Evolutionary conservation across 2,113 vertebrate species (phyloP).

Genomic region (Microcebus murinus): DNA sequence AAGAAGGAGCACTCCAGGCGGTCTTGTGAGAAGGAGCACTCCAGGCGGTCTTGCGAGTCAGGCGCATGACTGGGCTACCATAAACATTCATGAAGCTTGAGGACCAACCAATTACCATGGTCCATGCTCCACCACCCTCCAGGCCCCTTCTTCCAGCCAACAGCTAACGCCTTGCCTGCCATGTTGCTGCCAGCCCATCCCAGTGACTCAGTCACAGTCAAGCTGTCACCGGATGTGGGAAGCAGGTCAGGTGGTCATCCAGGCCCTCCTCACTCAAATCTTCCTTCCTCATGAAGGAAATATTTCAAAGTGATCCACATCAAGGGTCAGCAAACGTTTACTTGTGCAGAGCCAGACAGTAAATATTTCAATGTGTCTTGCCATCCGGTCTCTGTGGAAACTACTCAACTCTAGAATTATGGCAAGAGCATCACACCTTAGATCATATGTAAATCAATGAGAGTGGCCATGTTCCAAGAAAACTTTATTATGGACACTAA

Average conservation of each 20-base stretch:
- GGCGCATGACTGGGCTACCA: background rate
- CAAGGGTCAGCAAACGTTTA: background rate
- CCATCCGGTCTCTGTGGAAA: background rate
- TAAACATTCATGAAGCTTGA: background rate
- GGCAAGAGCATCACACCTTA: background rate
- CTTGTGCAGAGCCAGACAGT: background rate
- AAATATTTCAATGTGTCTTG: background rate
- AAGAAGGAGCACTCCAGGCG: background rate
- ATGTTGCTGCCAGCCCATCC: background rate
- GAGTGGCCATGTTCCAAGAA: background rate
- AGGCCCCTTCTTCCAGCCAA: background rate
- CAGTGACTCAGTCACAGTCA: background rate
- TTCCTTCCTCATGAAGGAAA: background rate
- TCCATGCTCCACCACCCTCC: background rate
- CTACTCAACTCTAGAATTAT: background rate
- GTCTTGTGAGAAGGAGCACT: background rate
- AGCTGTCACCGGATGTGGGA: fast-evolving
- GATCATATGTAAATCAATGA: background rate
- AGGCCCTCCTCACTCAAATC: background rate
- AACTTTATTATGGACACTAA: background rate
- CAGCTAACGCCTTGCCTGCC: background rate
- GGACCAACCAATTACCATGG: background rate
- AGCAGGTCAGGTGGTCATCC: background rate
- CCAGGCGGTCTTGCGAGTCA: too few relatives aligned
- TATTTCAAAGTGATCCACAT: background rate